phyloP scores from a whole-genome alignment of 1,140 invertebrate genomes.

The Neocloeon triangulifer region DNA sequence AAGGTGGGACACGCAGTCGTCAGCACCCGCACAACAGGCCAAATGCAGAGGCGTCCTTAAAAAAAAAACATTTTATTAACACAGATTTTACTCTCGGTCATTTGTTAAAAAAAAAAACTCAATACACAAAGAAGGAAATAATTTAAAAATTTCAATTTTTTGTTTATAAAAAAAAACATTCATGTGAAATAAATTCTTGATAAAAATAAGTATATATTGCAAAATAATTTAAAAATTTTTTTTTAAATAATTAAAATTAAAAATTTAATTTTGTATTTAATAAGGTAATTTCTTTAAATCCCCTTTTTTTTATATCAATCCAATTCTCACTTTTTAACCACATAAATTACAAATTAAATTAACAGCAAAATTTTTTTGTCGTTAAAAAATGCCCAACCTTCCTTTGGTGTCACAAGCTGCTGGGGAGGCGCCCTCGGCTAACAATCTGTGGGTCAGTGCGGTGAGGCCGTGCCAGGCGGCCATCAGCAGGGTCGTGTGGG shows the following conservation, averaged over 20 bases:
- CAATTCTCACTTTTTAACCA: too few species aligned
- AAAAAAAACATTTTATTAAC: slow-evolving; percentile 7
- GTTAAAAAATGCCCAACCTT: too few species aligned
- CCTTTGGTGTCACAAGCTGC: slow-evolving; percentile 21
- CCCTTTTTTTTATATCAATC: too few species aligned
- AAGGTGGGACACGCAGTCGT: slow-evolving; percentile 34
- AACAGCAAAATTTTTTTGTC: too few species aligned
- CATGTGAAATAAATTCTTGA: not conserved
- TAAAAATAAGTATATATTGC: not conserved
- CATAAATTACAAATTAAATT: too few species aligned
- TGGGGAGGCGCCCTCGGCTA: slow-evolving; percentile 18
- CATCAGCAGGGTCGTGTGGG: slow-evolving; percentile 16
- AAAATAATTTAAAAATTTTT: too few species aligned
- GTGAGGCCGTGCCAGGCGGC: slow-evolving; percentile 25
- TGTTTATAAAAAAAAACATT: not conserved
- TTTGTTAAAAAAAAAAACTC: too few species aligned
- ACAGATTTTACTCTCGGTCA: too few species aligned
- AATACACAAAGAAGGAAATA: not conserved
- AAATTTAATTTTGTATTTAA: too few species aligned
- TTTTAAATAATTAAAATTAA: too few species aligned
- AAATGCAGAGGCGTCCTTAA: slow-evolving; percentile 51
- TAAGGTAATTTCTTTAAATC: too few species aligned
- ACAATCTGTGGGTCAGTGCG: slow-evolving; percentile 16
- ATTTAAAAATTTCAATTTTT: not conserved
- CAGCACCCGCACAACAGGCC: slow-evolving; percentile 39